These are phyloP conservation scores for Montipora cactus DNA, from an alignment of 64 coral and sea anemone genomes.

Conservation along the genomic window DNA sequence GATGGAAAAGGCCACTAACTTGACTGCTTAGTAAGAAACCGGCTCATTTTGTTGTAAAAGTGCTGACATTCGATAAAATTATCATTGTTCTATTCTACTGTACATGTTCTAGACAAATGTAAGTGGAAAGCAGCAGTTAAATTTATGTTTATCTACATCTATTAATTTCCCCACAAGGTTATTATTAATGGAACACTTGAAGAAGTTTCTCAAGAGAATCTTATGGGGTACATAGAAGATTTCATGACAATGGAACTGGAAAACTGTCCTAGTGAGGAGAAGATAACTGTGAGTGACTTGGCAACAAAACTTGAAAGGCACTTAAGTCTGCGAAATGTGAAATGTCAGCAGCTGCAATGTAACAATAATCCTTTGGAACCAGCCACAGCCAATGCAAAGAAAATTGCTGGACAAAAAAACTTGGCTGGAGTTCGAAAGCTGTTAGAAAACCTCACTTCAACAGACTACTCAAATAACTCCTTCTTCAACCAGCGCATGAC, in stretches of 20 bases:
- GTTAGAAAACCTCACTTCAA: background rate
- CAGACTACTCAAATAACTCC: background rate
- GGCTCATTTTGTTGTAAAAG: no score
- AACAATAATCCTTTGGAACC: slow-evolving; percentile 35
- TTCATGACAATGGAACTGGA: slow-evolving; percentile 52
- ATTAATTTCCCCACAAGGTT: slow-evolving; percentile 26
- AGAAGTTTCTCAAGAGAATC: slow-evolving; percentile 92
- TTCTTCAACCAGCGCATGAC: background rate
- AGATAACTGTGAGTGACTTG: slow-evolving; percentile 62
- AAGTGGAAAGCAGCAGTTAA: no score
- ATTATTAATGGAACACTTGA: slow-evolving; percentile 83
- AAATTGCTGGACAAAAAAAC: slow-evolving; percentile 35
- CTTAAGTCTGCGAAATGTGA: slow-evolving; percentile 61
- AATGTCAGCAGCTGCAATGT: slow-evolving; percentile 62
- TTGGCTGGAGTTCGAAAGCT: slow-evolving; percentile 55
- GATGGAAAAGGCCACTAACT: no score
- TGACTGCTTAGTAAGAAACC: no score
- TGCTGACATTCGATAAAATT: no score
- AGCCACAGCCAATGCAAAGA: slow-evolving; percentile 48
- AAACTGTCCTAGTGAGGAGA: slow-evolving; percentile 10
- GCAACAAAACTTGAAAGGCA: slow-evolving; percentile 58
- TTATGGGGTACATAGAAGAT: slow-evolving; percentile 86
- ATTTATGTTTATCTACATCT: background rate
- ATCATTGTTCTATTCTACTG: no score
- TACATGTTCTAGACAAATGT: no score